Evolutionary conservation across 2,113 vertebrate genomes (phyloP), one percentile per base, ranked within the genome.

Genomic region (Egretta garzetta): DNA sequence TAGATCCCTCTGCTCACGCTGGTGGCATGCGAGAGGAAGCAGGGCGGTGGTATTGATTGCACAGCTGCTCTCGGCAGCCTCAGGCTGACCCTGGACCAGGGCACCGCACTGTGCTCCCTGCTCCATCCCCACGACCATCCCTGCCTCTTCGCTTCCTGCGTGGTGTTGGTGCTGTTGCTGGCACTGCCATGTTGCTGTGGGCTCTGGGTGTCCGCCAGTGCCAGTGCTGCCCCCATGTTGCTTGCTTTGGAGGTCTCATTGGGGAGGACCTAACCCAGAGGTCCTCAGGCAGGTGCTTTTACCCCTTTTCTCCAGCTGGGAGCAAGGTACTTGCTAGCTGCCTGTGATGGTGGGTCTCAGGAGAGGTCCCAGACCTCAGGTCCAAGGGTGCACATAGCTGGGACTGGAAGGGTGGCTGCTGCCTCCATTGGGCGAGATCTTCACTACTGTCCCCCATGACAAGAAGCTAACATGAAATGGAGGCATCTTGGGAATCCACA

Each of bases 21-120:
- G 73, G 8, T 59, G 52, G 64, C 7, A 1, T 41, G 37, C 12
- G 9, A 67, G 88, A 75, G 90, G 81, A 81, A 85, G 90, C 60
- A 81, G 70, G 63, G 59, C n/a, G 63, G 37, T 6, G 1, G 5
- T 50, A 41, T 18, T 32, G 52, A 63, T 95, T 70, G 62, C 73
- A 71, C 45, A 59, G 90, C 84, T 93, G 73, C 55, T 70, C 68
- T 91, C 0, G 0, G 87, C 87, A 91, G 64, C 72, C 76, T 74
- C 0, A 0, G 33, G 56, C 71, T 93, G 85, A 81, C 64, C 64
- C 68, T 0, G 0, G 13, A 19, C 32, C 35, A 7, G 2, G 1
- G 2, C 7, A 8, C 52, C 1, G 2, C 0, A 0, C 73, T 0
- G 0, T 23, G 21, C 11, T 76, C 43, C 49, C 75, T 1, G 0